These are phyloP conservation scores for Aphelinus atriplicis DNA, from an alignment of 1,140 invertebrate genomes.

Conservation along the genomic window DNA sequence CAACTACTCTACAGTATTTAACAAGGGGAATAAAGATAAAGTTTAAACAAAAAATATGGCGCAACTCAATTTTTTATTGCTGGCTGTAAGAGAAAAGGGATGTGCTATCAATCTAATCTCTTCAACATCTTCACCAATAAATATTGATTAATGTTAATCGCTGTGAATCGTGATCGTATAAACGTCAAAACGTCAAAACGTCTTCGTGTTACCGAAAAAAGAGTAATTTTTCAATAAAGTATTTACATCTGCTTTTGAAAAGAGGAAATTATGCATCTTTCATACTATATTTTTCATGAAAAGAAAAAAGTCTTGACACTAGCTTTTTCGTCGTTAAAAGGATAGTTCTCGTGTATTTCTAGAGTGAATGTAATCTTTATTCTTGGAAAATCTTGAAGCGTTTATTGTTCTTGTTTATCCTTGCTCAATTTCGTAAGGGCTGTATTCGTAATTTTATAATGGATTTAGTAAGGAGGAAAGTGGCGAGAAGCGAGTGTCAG, in stretches of 20 bases:
- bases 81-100: slow-evolving; percentile 5
- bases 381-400: slow-evolving; percentile 5
- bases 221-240: slow-evolving; percentile 25
- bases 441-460: slow-evolving; percentile 33
- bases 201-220: slow-evolving; percentile 37
- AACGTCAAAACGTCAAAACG: slow-evolving; percentile 28
- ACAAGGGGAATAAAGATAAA: slow-evolving; percentile 39
- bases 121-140: slow-evolving; percentile 33
- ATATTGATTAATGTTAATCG: slow-evolving; percentile 40
- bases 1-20: slow-evolving; percentile 61
- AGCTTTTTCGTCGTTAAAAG: slow-evolving; percentile 20
- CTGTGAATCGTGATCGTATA: slow-evolving; percentile 40
- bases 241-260: slow-evolving; percentile 24
- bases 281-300: slow-evolving; percentile 34
- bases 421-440: slow-evolving; percentile 2
- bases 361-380: slow-evolving; percentile 2
- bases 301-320: slow-evolving; percentile 17
- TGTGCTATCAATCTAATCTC: slow-evolving; percentile 31
- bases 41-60: slow-evolving; percentile 26
- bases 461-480: not conserved
- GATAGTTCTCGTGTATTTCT: not conserved
- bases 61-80: slow-evolving; percentile 25
- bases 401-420: slow-evolving; percentile 8
- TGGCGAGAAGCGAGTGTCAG: slow-evolving; percentile 29
- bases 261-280: slow-evolving; percentile 23